phyloP scores from a whole-genome alignment of 1,140 invertebrate genomes.

The Macrobrachium rosenbergii region DNA sequence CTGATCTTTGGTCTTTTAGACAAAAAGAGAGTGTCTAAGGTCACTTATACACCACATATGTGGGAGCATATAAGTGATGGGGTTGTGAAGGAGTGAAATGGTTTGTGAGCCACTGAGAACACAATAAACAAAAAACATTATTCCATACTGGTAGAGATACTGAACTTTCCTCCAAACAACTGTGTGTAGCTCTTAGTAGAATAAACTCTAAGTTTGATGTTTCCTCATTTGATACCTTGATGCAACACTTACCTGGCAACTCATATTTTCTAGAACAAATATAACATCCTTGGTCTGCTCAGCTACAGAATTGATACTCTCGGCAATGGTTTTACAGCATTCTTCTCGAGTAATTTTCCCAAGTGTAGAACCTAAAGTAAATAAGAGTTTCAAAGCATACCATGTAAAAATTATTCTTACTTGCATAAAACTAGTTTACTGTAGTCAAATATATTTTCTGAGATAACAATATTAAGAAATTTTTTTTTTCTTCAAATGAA shows the following conservation, averaged over 20 bases:
- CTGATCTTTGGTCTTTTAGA: no score
- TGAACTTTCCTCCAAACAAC: no score
- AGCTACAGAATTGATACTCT: slow-evolving; percentile 72
- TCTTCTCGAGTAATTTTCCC: slow-evolving; percentile 70
- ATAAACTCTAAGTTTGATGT: neutral
- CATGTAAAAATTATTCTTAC: neutral
- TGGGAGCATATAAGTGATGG: no score
- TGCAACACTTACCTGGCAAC: slow-evolving; percentile 63
- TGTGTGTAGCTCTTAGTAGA: no score
- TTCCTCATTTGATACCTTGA: neutral
- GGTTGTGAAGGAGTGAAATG: no score
- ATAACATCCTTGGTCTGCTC: slow-evolving; percentile 68
- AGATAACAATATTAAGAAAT: neutral
- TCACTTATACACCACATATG: no score
- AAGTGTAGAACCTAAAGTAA: slow-evolving; percentile 71
- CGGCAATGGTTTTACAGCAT: slow-evolving; percentile 71
- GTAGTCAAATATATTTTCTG: neutral
- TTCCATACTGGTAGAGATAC: no score
- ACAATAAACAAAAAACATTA: slow-evolving; percentile 43
- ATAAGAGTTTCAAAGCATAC: neutral
- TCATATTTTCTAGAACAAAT: slow-evolving; percentile 68
- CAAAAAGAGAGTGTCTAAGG: no score
- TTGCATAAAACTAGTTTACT: neutral
- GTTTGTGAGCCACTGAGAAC: slow-evolving; percentile 33
- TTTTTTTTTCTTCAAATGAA: no score